Percentiles rank a stretch among this genome's conserved stretches.
phyloP scores from a whole-genome alignment of 37 sponge, comb jelly and placozoan species.

The Aplysina aerophoba region DNA sequence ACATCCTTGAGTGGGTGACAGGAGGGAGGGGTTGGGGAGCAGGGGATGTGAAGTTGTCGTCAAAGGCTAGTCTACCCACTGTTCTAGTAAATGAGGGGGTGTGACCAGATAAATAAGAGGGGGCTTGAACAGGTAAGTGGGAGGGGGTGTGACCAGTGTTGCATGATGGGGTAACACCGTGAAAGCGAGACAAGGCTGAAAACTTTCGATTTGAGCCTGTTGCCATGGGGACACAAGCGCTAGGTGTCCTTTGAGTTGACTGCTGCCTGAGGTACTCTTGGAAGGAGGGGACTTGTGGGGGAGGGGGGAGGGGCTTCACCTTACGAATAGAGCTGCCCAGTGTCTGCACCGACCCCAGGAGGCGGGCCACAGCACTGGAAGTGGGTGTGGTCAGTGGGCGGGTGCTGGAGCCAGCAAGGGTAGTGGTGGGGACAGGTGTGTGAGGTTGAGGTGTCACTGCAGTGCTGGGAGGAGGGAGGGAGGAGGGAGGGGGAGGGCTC shows the following conservation, averaged over 20 bases:
- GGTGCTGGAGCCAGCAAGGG: not conserved
- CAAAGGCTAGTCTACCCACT: slow-evolving; percentile 3
- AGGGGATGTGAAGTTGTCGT: slow-evolving; percentile 30
- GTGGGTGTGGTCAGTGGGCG: not conserved
- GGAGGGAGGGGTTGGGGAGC: not conserved
- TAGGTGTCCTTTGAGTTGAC: not conserved
- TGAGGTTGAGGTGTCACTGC: not conserved
- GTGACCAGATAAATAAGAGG: too few species aligned
- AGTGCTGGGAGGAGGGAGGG: too few species aligned
- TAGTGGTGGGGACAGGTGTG: not conserved
- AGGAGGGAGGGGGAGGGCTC: not conserved
- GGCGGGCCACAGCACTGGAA: slow-evolving; percentile 15
- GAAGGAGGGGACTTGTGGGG: slow-evolving; percentile 12
- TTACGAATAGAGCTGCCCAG: not conserved
- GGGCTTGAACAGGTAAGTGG: too few species aligned
- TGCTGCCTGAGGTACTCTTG: not conserved
- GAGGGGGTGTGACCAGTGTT: not conserved
- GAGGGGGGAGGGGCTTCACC: slow-evolving; percentile 3
- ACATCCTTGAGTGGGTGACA: too few species aligned
- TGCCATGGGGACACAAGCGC: not conserved
- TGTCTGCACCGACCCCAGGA: slow-evolving; percentile 4
- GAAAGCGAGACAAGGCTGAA: too few species aligned
- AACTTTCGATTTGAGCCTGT: not conserved
- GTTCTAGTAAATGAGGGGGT: not conserved
- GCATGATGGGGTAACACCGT: not conserved